These are phyloP conservation scores for Metridium senile DNA, from an alignment of 92 coral and sea anemone genomes.

Conservation along the genomic window DNA sequence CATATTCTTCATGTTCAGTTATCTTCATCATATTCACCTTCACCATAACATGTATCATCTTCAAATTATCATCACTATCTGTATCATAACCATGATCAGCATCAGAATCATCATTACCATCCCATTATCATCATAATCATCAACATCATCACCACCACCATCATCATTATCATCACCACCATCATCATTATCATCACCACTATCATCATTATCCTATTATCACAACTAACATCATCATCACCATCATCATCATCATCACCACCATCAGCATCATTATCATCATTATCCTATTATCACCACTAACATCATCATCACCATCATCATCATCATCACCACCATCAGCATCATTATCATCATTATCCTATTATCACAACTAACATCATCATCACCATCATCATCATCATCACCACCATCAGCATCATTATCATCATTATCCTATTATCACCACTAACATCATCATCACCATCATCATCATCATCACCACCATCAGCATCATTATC, in stretches of 20 bases:
- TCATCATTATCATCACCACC: not conserved
- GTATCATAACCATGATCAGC: too few relatives aligned
- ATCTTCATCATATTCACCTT: too few relatives aligned
- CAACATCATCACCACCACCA: not conserved
- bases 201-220: not conserved
- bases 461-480: not conserved
- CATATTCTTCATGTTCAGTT: too few relatives aligned
- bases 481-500: not conserved
- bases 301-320: not conserved
- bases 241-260: not conserved
- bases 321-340: not conserved
- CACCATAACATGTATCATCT: too few relatives aligned
- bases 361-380: not conserved
- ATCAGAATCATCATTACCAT: not conserved
- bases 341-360: not conserved
- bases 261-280: too few relatives aligned
- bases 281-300: not conserved
- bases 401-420: not conserved
- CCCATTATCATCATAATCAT: not conserved
- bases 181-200: not conserved
- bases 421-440: not conserved
- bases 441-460: not conserved
- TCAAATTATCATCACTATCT: too few relatives aligned
- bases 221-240: not conserved
- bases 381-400: not conserved